phyloP scores from a whole-genome alignment of 2,888 invertebrate genomes.

The Papilio gigon region DNA sequence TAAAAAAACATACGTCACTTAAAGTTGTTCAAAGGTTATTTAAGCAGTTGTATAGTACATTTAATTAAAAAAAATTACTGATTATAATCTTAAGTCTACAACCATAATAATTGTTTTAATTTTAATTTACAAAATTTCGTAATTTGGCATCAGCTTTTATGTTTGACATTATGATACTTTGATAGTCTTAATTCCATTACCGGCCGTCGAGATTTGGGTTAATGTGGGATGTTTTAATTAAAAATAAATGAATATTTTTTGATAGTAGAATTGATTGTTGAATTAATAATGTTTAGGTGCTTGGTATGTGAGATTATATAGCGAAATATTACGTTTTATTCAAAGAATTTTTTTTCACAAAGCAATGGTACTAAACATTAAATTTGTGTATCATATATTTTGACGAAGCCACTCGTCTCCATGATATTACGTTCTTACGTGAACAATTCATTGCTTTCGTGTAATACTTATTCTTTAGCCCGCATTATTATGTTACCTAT shows the following conservation, averaged over 20 bases:
- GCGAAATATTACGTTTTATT: too few species aligned
- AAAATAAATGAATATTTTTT: constrained; percentile 31
- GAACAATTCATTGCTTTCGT: background rate
- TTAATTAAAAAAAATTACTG: too few species aligned
- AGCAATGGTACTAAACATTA: background rate
- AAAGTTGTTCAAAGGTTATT: too few species aligned
- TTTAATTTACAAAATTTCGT: constrained; percentile 26
- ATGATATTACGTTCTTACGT: background rate
- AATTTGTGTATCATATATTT: background rate
- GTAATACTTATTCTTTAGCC: background rate
- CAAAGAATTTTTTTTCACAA: background rate
- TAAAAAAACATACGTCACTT: too few species aligned
- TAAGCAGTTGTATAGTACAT: too few species aligned
- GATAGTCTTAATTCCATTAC: constrained; percentile 39
- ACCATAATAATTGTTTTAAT: constrained; percentile 22
- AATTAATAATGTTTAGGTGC: background rate
- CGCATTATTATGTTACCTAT: constrained; percentile 1
- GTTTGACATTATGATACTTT: constrained; percentile 38
- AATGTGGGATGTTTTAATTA: constrained; percentile 40
- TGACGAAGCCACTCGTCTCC: background rate
- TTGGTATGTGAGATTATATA: too few species aligned
- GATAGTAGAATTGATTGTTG: background rate
- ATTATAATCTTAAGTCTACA: constrained; percentile 9
- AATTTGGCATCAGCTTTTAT: constrained; percentile 40
- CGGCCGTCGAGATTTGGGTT: constrained; percentile 32